Base-by-base conservation (phyloP, 1,140 invertebrate genomes). In the Tetranychus urticae region DNA sequence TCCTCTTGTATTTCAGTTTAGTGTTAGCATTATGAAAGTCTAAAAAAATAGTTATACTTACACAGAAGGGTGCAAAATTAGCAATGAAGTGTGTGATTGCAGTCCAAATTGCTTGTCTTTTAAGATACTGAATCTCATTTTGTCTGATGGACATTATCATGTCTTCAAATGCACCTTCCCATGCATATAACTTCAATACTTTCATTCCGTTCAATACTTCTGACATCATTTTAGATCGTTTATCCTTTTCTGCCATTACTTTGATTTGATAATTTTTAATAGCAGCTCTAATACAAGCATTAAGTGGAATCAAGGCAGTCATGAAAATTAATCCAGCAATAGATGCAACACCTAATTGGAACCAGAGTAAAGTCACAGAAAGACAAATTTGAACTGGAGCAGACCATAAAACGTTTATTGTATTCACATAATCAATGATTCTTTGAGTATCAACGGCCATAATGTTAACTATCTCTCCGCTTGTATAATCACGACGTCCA, bases 301-400 rank as follows among this genome's bases (percentile, higher is more conserved):
- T 78, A 39, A 78, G 35, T 8, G 76, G 76, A 12, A 77, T 66
- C 48, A 77, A 52, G 10, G 75, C 33, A 50, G 92, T 81, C 88
- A 97, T 91, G 7, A 96, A 84, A 56, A 82, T 83, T 34, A 97
- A 73, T 50, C 90, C 90, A 47, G 91, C 85, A 2, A 97, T 72
- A 6, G 93, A 87, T n/a, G 71, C 63, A 23, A 60, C 59, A 14
- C 74, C 72, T 6, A 79, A 63, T 35, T 70, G 67, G n/a, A 68
- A 59, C 65, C 71, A 78, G 6, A 79, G 69, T 58, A 77, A 70
- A n/a, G 68, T 66, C 7, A 76, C 46, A 13, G 70, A 67, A 3
- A 75, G 36, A 23, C 62, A 54, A 8, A 75, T 71, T 60, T 74
- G 70, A 7, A 75, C 36, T 1, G 72, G 69, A n/a, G 67, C 66